Base-by-base conservation (phyloP, 2,888 invertebrate genomes). In the Leistus spinibarbis region DNA sequence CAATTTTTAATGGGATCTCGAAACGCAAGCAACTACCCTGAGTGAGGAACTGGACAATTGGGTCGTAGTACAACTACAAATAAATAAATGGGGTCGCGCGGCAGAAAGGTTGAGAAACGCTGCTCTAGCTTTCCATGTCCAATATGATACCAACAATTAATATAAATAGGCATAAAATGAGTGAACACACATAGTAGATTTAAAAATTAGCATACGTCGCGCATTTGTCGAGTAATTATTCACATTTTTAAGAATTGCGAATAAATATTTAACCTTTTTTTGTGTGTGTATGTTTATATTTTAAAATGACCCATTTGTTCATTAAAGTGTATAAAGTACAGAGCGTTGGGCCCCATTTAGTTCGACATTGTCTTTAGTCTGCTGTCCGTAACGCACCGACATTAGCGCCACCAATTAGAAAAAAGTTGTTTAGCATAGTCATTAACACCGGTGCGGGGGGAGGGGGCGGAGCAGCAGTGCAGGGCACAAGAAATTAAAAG, bases 361-460 rank as follows among this genome's bases (percentile, higher is more conserved):
- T 73, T 66, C 67, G 67, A 57, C 62, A 73, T 73, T 73, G 73
- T 73, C 73, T 73, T 73, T 67, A 54, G 66, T 66, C 73, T 16
- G 72, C 64, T 72, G 72, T 65, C 72, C 72, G 72, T 72, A 72
- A 66, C 72, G 72, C 57, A 72, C 72, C 72, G 57, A 66, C 72
- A 72, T 72, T 72, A 73, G 62, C 67, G 73, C 67, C 73, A 62
- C 73, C 73, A 73, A 73, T 73, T 69, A 77, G 76, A 77, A 79
- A 79, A 80, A 79, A 80, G 79, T 79, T 79, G 78, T 78, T 80
- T 80, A 79, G 79, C 80, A 80, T 80, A 80, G 76, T 77, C 80
- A 78, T 80, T 80, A 80, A 78, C 78, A 78, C 60, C 72, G 72
- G 56, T n/a, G n/a, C n/a, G n/a, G n/a, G n/a, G n/a, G n/a, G n/a